Evolutionary conservation across 2,888 invertebrate species (phyloP).

Genomic region (Phortica magna): DNA sequence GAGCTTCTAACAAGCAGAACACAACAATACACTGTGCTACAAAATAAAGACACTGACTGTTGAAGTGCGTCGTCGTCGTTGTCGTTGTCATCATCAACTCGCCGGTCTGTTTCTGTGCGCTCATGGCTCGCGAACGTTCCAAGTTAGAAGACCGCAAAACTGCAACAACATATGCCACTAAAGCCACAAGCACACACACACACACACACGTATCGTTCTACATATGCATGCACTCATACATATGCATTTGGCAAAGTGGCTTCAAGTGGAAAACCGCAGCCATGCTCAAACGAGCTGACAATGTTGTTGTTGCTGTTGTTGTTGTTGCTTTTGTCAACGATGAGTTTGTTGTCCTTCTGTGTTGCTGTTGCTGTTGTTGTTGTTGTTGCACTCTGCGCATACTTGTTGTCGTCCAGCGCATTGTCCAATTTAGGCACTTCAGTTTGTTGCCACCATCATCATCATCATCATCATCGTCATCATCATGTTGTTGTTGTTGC

Average conservation of each 20-base stretch:
- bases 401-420: conserved; percentile 2
- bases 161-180: conserved; percentile 31
- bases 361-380: not conserved
- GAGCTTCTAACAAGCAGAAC: not conserved
- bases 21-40: conserved; percentile 23
- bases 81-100: conserved; percentile 12
- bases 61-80: not conserved
- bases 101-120: conserved; percentile 9
- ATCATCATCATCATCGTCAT: not conserved
- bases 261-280: conserved; percentile 27
- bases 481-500: conserved; percentile 19
- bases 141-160: conserved; percentile 30
- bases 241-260: conserved; percentile 27
- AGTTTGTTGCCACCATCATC: not conserved
- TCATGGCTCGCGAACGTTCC: not conserved
- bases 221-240: not conserved
- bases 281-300: conserved; percentile 7
- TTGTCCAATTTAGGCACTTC: conserved; percentile 11
- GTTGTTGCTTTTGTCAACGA: not conserved
- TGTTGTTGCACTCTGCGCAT: conserved; percentile 12
- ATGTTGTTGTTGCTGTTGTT: not conserved
- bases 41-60: conserved; percentile 40
- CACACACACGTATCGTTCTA: not conserved
- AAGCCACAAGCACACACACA: conserved; percentile 15
- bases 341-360: conserved; percentile 10